phyloP scores from a whole-genome alignment of 2,888 invertebrate species.

The Toxonevra muliebris region DNA sequence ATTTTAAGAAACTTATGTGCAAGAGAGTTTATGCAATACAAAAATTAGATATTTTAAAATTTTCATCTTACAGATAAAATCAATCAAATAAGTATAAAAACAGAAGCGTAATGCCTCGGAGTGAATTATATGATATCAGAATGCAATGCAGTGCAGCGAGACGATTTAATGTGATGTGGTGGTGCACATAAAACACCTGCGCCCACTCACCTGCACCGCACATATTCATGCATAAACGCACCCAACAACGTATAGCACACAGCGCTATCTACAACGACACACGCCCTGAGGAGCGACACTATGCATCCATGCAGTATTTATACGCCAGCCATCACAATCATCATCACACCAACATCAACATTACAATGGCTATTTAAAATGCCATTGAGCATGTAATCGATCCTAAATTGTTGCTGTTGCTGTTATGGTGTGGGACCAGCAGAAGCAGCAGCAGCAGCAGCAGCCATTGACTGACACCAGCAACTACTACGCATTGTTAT shows the following conservation, averaged over 20 bases:
- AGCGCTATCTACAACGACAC: not conserved
- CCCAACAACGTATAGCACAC: not conserved
- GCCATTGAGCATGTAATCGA: slow-evolving; percentile 43
- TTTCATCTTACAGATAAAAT: too few relatives aligned
- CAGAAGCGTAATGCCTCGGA: too few relatives aligned
- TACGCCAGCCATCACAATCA: not conserved
- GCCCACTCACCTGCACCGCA: slow-evolving; percentile 28
- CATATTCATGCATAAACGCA: slow-evolving; percentile 5
- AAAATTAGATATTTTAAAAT: too few relatives aligned
- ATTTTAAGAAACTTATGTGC: too few relatives aligned
- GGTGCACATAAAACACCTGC: slow-evolving; percentile 21
- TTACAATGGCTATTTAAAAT: slow-evolving; percentile 40
- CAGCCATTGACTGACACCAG: not conserved
- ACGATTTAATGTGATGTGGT: too few relatives aligned
- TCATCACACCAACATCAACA: not conserved
- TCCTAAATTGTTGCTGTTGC: slow-evolving; percentile 37
- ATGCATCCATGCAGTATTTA: not conserved
- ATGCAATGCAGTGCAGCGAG: too few relatives aligned
- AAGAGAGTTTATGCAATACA: too few relatives aligned
- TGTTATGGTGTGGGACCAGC: slow-evolving; percentile 13
- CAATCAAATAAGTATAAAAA: too few relatives aligned
- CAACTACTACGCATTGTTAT: slow-evolving; percentile 17
- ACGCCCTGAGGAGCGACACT: slow-evolving; percentile 1
- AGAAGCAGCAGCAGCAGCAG: not conserved
- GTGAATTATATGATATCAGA: too few relatives aligned